Evolutionary conservation across 2,113 vertebrate species (phyloP).

Genomic region (Chelonoidis abingdonii): DNA sequence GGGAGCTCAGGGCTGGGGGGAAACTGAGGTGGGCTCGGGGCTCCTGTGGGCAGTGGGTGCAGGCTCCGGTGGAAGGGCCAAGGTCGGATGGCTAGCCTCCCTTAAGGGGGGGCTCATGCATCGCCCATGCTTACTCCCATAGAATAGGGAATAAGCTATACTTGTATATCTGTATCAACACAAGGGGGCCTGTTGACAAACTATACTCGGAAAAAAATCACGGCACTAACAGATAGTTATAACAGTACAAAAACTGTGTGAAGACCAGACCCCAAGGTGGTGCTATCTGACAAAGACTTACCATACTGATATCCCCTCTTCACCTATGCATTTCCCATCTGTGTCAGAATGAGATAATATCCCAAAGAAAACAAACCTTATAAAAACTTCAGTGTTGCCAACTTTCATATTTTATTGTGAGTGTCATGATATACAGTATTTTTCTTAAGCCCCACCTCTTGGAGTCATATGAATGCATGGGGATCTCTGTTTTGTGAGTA

Average conservation of each 20-base stretch:
- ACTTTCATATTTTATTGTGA: neutral
- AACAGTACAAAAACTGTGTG: neutral
- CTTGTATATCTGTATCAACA: neutral
- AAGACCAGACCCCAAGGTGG: neutral
- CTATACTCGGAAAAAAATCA: neutral
- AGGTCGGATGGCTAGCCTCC: no score
- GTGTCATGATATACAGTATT: neutral
- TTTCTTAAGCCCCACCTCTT: neutral
- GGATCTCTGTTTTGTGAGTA: neutral
- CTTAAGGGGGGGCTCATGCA: no score
- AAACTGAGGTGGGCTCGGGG: no score
- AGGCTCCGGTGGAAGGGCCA: no score
- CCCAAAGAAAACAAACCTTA: neutral
- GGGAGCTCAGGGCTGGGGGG: no score
- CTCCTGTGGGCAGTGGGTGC: no score
- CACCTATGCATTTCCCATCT: neutral
- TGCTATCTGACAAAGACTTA: neutral
- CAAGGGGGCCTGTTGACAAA: no score
- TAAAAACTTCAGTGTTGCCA: neutral
- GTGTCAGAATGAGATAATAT: neutral
- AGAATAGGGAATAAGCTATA: neutral
- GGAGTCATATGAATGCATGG: neutral
- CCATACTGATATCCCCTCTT: rapidly evolving
- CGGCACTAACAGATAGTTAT: neutral
- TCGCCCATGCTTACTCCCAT: no score